Percentiles rank a stretch among this genome's conserved stretches.
phyloP scores from a whole-genome alignment of 2,113 vertebrate genomes.

The Galemys pyrenaicus region DNA sequence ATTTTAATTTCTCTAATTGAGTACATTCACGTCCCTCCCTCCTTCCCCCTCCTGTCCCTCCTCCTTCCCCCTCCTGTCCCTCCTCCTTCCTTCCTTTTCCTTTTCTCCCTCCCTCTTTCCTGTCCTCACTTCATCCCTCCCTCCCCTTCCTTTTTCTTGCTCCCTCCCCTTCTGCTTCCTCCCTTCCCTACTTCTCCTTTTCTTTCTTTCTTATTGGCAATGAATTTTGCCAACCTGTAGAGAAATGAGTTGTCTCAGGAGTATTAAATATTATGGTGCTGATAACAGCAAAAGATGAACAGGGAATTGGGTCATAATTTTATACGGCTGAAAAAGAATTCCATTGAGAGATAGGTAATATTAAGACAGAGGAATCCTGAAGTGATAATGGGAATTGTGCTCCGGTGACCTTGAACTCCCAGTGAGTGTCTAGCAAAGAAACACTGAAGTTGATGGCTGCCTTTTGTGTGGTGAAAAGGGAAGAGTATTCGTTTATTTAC shows the following conservation, averaged over 20 bases:
- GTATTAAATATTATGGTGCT: not conserved
- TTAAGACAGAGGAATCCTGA: constrained; percentile 19
- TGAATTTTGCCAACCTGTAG: not conserved
- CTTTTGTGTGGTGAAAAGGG: not conserved
- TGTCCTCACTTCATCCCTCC: accelerated
- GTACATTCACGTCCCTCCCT: not conserved
- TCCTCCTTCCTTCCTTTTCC: accelerated
- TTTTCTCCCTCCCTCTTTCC: accelerated
- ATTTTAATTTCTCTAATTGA: not conserved
- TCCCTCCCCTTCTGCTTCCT: accelerated
- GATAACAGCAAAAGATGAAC: not conserved
- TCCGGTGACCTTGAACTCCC: constrained; percentile 13
- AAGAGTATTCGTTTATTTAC: not conserved
- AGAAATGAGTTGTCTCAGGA: constrained; percentile 33
- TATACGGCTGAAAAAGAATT: constrained; percentile 9
- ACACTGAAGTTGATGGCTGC: not conserved
- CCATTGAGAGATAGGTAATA: not conserved
- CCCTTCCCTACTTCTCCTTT: not conserved
- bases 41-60: accelerated
- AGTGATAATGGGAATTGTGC: constrained; percentile 4
- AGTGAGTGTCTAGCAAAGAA: not conserved
- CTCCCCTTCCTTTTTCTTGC: too few relatives aligned
- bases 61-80: accelerated
- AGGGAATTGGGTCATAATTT: not conserved
- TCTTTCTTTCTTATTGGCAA: not conserved